These are phyloP conservation scores for Cotesia typhae DNA, from an alignment of 1,140 invertebrate genomes.

Conservation along the genomic window DNA sequence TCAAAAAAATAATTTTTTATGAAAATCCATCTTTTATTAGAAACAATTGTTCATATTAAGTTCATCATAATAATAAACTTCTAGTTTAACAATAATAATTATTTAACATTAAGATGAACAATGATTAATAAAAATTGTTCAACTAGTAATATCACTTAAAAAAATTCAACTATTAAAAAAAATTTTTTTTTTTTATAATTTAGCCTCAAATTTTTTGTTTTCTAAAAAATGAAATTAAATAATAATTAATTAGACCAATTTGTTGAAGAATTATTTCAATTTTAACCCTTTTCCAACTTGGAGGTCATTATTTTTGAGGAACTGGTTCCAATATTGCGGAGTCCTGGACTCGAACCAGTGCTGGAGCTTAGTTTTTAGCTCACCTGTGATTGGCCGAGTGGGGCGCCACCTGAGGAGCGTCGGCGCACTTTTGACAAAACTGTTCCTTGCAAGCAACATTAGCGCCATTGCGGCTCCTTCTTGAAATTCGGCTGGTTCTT, in stretches of 20 bases:
- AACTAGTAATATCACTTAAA: too few relatives aligned
- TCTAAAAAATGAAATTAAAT: too few relatives aligned
- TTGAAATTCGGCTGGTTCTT: slow-evolving; percentile 51
- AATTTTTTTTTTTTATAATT: too few relatives aligned
- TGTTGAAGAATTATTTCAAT: not conserved
- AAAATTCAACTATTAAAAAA: too few relatives aligned
- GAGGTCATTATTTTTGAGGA: not conserved
- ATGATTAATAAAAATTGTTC: too few relatives aligned
- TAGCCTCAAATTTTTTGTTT: too few relatives aligned
- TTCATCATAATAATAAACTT: too few relatives aligned
- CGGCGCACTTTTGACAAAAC: slow-evolving; percentile 44
- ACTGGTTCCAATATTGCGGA: slow-evolving; percentile 42
- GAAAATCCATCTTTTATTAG: too few relatives aligned
- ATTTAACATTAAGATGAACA: too few relatives aligned
- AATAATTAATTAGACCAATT: not conserved
- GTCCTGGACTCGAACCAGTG: slow-evolving; percentile 41
- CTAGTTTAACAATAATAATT: too few relatives aligned
- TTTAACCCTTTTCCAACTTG: not conserved
- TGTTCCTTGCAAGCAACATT: slow-evolving; percentile 48
- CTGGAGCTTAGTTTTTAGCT: slow-evolving; percentile 45
- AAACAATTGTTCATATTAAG: too few relatives aligned
- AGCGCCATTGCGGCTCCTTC: slow-evolving; percentile 55
- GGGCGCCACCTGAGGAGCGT: slow-evolving; percentile 52
- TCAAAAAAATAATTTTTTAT: too few relatives aligned
- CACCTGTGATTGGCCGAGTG: slow-evolving; percentile 36